Evolutionary conservation across 1,140 invertebrate genomes (phyloP).

Genomic region (Whitmania pigra): DNA sequence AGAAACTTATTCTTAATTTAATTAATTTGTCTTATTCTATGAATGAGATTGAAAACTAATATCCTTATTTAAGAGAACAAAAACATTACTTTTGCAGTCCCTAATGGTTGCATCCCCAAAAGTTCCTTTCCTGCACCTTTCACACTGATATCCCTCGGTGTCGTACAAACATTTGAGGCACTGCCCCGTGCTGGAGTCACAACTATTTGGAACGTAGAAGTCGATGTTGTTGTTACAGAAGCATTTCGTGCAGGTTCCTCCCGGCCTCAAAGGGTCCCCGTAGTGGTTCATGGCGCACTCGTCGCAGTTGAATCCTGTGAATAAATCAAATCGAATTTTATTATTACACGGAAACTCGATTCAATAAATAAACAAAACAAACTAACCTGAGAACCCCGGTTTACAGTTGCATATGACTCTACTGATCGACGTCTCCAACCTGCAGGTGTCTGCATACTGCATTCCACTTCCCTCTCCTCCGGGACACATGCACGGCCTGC

Average conservation of each 20-base stretch:
- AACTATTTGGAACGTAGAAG: constrained; percentile 46
- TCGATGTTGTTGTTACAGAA: constrained; percentile 48
- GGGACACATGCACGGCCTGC: constrained; percentile 86
- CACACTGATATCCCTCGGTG: constrained; percentile 81
- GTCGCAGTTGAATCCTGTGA: constrained; percentile 56
- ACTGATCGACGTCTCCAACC: constrained; percentile 64
- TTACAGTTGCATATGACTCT: constrained; percentile 86
- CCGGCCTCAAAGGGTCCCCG: constrained; percentile 66
- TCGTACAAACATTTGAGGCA: constrained; percentile 63
- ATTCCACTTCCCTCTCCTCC: constrained; percentile 62
- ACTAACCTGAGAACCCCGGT: constrained; percentile 63
- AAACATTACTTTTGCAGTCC: constrained; percentile 31
- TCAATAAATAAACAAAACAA: neutral
- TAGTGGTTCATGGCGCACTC: constrained; percentile 87
- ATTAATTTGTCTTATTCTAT: too few species aligned
- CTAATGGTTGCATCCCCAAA: constrained; percentile 71
- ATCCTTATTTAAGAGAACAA: neutral
- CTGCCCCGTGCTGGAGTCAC: constrained; percentile 10
- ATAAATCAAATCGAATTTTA: neutral
- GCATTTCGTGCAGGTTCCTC: constrained; percentile 20
- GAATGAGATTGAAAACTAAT: too few species aligned
- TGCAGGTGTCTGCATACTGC: constrained; percentile 77
- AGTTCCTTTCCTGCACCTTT: constrained; percentile 70
- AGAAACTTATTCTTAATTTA: too few species aligned
- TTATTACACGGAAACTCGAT: neutral